Evolutionary conservation across 2,797 vertebrate species (phyloP).

Genomic region (Limnodromus scolopaceus): DNA sequence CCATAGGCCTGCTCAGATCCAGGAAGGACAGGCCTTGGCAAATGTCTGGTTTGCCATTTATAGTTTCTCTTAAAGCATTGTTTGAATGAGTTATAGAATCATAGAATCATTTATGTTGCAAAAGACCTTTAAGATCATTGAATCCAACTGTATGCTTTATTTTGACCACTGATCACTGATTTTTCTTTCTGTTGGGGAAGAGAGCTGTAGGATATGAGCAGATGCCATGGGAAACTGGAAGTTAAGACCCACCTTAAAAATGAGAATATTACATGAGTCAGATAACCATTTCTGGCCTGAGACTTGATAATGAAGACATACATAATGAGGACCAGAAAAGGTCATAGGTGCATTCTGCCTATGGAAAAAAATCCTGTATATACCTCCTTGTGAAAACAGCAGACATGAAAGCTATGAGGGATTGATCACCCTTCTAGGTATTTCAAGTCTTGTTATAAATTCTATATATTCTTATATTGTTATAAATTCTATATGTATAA

Average conservation of each 20-base stretch:
- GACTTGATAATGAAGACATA: not conserved
- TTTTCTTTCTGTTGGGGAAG: not conserved
- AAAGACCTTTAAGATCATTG: not conserved
- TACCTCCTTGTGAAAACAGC: not conserved
- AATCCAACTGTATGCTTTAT: not conserved
- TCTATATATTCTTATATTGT: not conserved
- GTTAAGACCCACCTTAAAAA: not conserved
- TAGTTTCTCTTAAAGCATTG: not conserved
- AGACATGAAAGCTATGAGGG: not conserved
- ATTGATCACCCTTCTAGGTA: not conserved
- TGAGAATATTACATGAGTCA: not conserved
- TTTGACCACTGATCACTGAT: not conserved
- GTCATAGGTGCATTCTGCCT: not conserved
- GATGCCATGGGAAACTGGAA: not conserved
- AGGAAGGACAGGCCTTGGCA: not conserved
- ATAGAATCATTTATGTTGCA: not conserved
- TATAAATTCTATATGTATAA: not conserved
- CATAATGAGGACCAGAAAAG: not conserved
- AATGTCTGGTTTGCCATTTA: not conserved
- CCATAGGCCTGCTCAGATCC: not conserved
- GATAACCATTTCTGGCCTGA: not conserved
- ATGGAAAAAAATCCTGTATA: not conserved
- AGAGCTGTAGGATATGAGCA: not conserved
- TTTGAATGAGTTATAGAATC: not conserved
- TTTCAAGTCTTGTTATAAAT: not conserved